phyloP scores from a whole-genome alignment of 92 coral and sea anemone species.

The Actinostola sp. region DNA sequence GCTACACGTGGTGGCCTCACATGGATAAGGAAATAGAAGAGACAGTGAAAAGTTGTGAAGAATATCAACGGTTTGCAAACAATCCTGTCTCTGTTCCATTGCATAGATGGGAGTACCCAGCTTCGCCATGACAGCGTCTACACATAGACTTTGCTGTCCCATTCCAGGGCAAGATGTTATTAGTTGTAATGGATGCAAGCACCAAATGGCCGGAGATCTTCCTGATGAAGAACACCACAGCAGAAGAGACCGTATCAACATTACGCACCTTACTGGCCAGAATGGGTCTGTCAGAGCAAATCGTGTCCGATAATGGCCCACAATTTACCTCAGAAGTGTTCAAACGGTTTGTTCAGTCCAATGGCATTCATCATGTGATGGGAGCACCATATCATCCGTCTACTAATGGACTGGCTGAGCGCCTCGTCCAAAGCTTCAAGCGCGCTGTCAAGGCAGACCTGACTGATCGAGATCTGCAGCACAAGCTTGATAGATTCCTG shows the following conservation, averaged over 20 bases:
- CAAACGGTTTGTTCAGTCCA: constrained; percentile 24
- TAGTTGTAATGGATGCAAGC: not conserved
- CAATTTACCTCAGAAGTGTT: constrained; percentile 26
- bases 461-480: constrained; percentile 31
- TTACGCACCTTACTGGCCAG: too few species aligned
- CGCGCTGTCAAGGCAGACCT: constrained; percentile 31
- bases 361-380: constrained; percentile 39
- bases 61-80: constrained; percentile 40
- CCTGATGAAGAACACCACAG: too few species aligned
- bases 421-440: constrained; percentile 46
- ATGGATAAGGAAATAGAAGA: constrained; percentile 54
- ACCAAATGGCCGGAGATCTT: not conserved
- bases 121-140: constrained; percentile 39
- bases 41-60: constrained; percentile 33
- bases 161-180: not conserved
- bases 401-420: constrained; percentile 40
- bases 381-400: constrained; percentile 46
- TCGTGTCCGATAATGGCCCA: constrained; percentile 38
- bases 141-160: not conserved
- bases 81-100: constrained; percentile 35
- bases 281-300: too few species aligned
- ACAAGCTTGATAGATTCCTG: constrained; percentile 24
- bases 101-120: constrained; percentile 52
- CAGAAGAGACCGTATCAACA: too few species aligned
- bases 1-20: constrained; percentile 62